A percentile compares a stretch with the other conserved stretches of the same genome.
These are phyloP conservation scores for Psilopsiagon aurifrons DNA, from an alignment of 2,113 vertebrate species.

Conservation along the genomic window DNA sequence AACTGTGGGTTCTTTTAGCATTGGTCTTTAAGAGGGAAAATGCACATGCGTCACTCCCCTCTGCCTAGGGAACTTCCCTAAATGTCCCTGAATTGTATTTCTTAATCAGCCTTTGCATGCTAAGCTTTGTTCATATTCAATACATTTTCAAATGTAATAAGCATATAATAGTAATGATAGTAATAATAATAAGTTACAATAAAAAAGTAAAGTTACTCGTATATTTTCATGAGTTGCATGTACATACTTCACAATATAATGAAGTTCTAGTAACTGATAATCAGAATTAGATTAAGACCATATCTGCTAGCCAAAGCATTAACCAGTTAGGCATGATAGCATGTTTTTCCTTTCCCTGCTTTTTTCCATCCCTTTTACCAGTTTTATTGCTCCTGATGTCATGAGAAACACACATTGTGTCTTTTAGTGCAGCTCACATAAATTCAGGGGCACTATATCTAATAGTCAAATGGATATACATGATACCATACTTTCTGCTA, in stretches of 20 bases:
- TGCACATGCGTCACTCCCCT: neutral
- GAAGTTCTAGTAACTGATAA: neutral
- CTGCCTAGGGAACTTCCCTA: neutral
- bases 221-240: neutral
- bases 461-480: neutral
- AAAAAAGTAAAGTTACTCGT: neutral
- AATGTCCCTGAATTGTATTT: neutral
- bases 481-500: neutral
- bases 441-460: neutral
- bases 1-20: neutral
- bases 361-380: neutral
- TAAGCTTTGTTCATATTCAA: neutral
- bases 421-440: neutral
- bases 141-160: neutral
- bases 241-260: neutral
- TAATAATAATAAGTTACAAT: neutral
- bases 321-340: neutral
- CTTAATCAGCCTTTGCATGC: neutral
- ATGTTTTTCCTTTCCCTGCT: neutral
- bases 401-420: neutral
- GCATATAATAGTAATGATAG: neutral
- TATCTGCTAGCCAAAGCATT: neutral
- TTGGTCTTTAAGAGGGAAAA: neutral
- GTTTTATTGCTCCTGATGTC: neutral
- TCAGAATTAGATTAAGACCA: neutral